A percentile compares a stretch with the other conserved stretches of the same genome.
These are phyloP conservation scores for Dryoscopus gambensis DNA, from an alignment of 2,113 vertebrate species.

Conservation along the genomic window DNA sequence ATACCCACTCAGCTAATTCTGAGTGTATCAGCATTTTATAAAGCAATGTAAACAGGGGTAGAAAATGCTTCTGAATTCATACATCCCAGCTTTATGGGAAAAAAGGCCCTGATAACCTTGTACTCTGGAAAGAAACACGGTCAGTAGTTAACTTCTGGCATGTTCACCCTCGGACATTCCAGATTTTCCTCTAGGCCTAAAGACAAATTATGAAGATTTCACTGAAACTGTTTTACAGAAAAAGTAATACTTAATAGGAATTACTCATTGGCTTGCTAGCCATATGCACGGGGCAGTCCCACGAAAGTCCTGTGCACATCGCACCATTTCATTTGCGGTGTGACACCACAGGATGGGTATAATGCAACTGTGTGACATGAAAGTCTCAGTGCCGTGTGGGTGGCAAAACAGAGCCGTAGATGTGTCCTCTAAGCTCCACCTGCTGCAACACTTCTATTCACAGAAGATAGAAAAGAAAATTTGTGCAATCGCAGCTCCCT, in stretches of 20 bases:
- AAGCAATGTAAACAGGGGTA: not conserved
- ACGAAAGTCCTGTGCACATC: not conserved
- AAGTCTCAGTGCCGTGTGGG: accelerated
- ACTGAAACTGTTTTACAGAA: not conserved
- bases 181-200: not conserved
- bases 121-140: not conserved
- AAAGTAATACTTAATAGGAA: not conserved
- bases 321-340: not conserved
- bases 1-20: not conserved
- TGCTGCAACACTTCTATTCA: not conserved
- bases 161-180: accelerated
- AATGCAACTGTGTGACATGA: not conserved
- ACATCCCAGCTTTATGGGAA: not conserved
- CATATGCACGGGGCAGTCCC: not conserved
- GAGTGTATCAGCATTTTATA: not conserved
- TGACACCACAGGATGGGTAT: not conserved
- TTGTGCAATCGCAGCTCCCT: accelerated
- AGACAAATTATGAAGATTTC: not conserved
- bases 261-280: not conserved
- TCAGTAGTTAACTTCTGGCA: not conserved
- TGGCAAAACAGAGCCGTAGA: accelerated
- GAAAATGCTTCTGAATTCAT: not conserved
- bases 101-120: not conserved
- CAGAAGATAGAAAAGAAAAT: not conserved
- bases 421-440: not conserved